Evolutionary conservation across 1,140 invertebrate genomes (phyloP), one percentile per base, ranked within the genome.

Genomic region (Papilio xuthus): DNA sequence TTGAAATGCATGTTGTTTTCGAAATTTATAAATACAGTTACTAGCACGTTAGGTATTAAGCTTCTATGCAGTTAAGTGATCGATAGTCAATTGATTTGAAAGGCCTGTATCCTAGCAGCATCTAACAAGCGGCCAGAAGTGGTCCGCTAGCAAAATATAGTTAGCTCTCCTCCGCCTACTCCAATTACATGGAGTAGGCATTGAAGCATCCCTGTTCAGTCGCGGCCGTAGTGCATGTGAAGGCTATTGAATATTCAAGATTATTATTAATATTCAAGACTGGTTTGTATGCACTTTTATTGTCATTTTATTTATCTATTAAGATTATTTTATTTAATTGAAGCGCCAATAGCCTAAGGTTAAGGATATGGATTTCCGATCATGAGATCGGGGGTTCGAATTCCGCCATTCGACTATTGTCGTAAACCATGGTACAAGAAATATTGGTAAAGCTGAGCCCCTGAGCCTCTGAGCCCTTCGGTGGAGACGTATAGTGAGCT

Each of bases 101-200:
- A 67, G 60, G 26, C 60, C 60, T 26, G 26, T 12, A 67, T 67
- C 60, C 60, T 32, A 26, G 26, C 13, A 50, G 47, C 60, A 67
- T 28, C 60, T 67, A 67, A 67, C 60, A 67, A 67, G 60, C 60
- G 23, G 15, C 60, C 60, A 15, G 60, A 67, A 67, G 23, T 67
- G 60, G 60, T 67, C 60, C 60, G 60, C 60, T 28, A 67, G 60
- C 60, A 67, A 67, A 67, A 67, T 67, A 67, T 67, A 67, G 23
- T 67, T 67, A 67, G 60, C 60, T 67, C 60, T 60, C 3, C 9
- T 67, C 23, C 12, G 12, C 3, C 26, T 67, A 67, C 60, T 67
- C 60, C 60, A 67, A 67, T 67, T 67, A 67, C 60, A 67, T 67
- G 13, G 20, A 67, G 60, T 67, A 67, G 23, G 60, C 26, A 67